Evolutionary conservation across 2,797 vertebrate species (phyloP), one percentile per base, ranked within the genome.

Genomic region (Myripristis jacobus): DNA sequence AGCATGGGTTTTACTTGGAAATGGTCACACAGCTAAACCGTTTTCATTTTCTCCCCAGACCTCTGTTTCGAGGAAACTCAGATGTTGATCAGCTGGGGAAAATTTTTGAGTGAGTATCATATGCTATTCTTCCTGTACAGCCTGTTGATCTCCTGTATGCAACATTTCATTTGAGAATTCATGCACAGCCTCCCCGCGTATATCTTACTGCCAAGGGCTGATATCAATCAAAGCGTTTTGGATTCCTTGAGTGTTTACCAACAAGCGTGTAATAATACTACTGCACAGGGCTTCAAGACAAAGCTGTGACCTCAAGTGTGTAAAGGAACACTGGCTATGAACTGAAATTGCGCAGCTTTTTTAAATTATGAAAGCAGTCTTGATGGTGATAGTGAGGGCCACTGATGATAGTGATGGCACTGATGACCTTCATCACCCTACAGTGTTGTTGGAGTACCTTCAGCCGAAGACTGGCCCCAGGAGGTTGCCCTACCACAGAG

Each of bases 11-110:
- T 9, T 15, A 52, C 34, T 47, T 18, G 7, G 31, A 5, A 54
- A 27, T 70, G 47, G 69, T 58, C 2, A 53, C 47, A 38, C 47
- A 21, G 52, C 19, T 80, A 12, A 70, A 25, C 4, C 25, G 38
- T 51, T 71, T 86, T 53, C 50, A 27, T 69, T 75, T 85, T 77
- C 44, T 81, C 65, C 25, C 47, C 80, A 99, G 98, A 89, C 96
- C 97, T 43, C 95, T 99, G 80, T 99, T 99, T 93, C 95, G 96
- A 88, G 97, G 98, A 85, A 99, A 95, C 91, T 99, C 98, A 51
- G 98, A 99, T 93, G 96, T 99, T 77, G 97, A 99, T 95, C 98
- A 99, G 83, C 94, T 99, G 92, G 97, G 97, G 89, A 99, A 98
- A 94, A 98, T 99, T 88, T 96, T 99, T 89, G 97, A 99, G 98